A percentile compares a stretch with the other conserved stretches of the same genome.
Evolutionary conservation across 1,140 invertebrate species (phyloP).

Genomic region (Nasonia giraulti): DNA sequence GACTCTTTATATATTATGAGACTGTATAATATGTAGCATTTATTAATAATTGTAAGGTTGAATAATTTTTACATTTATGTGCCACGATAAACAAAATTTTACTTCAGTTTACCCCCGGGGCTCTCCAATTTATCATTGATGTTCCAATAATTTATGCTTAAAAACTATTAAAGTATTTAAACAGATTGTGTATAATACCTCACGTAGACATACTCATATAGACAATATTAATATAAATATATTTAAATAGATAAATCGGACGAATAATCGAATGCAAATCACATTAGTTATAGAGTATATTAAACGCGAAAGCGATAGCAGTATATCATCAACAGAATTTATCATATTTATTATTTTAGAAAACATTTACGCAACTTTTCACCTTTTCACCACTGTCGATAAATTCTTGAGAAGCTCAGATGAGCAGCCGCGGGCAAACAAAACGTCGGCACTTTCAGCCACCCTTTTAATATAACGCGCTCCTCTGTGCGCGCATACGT

Average conservation of each 20-base stretch:
- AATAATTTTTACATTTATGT: too few species aligned
- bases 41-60: too few species aligned
- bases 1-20: background rate
- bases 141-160: background rate
- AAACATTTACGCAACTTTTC: constrained; percentile 5
- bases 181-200: background rate
- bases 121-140: background rate
- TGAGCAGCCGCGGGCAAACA: background rate
- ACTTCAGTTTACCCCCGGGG: background rate
- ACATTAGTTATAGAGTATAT: constrained; percentile 9
- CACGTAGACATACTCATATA: background rate
- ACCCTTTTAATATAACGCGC: background rate
- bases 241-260: background rate
- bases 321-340: background rate
- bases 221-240: background rate
- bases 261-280: constrained; percentile 8
- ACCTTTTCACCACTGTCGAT: background rate
- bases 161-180: background rate
- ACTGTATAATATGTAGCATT: background rate
- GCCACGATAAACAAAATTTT: background rate
- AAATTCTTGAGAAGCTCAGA: constrained; percentile 5
- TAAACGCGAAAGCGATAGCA: background rate
- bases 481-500: background rate
- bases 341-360: background rate
- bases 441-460: constrained; percentile 1